phyloP scores from a whole-genome alignment of 2,888 invertebrate genomes.

The Drosophila anomalata region DNA sequence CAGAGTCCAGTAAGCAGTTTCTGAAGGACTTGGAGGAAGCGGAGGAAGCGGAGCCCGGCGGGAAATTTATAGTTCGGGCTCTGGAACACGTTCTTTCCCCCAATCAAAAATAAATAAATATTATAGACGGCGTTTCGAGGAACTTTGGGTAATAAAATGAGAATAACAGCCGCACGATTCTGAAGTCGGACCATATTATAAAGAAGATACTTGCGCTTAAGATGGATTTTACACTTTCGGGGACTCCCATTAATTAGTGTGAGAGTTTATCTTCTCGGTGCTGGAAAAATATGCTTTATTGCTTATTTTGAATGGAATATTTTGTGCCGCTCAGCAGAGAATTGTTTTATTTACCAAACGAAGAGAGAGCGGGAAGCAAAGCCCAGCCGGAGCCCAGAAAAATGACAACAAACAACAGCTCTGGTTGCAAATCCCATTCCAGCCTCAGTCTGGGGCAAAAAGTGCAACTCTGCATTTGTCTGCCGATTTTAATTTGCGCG shows the following conservation, averaged over 20 bases:
- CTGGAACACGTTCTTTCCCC: conserved; percentile 42
- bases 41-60: conserved; percentile 59
- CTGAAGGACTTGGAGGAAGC: conserved; percentile 36
- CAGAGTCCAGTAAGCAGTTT: conserved; percentile 8
- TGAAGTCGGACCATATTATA: no score
- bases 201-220: no score
- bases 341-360: conserved; percentile 30
- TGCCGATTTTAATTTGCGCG: conserved; percentile 68
- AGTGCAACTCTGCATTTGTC: conserved; percentile 74
- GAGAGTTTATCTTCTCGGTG: no score
- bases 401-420: conserved; percentile 63
- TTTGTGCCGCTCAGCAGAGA: conserved; percentile 58
- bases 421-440: conserved; percentile 34
- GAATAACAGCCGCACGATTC: no score
- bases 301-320: not conserved
- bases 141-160: not conserved
- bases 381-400: conserved; percentile 40
- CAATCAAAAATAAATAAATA: conserved; percentile 77
- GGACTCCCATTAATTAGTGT: not conserved
- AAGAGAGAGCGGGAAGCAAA: conserved; percentile 34
- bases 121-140: conserved; percentile 56
- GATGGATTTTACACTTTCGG: not conserved
- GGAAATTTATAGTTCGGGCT: conserved; percentile 71
- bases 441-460: conserved; percentile 41
- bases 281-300: not conserved